Base-by-base conservation (phyloP, 1,140 invertebrate species). In the Oreohelix idahoensis region DNA sequence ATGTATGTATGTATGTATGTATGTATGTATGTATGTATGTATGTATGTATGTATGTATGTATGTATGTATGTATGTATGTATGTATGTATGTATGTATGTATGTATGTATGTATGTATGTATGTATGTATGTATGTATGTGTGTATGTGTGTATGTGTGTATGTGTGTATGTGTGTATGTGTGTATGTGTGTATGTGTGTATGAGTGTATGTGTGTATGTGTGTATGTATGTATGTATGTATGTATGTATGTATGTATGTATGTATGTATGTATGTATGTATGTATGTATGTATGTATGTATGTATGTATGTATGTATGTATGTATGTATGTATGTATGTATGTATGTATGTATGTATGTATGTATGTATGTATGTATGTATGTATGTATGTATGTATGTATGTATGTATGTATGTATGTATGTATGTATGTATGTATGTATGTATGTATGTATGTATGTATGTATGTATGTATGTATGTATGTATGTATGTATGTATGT, bases 211-310 rank as follows among this genome's bases (percentile, higher is more conserved):
- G n/a, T n/a, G n/a, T n/a, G n/a, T n/a, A n/a, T 69, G 63, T 69
- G 26, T 69, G 63, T 69, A 69, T 69, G 63, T 69, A 69, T 69
- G 63, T 35, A 69, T 69, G 63, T 69, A 69, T 69, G 63, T 69
- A 69, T 69, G 63, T 69, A 69, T 69, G 63, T 69, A 69, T 69
- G 63, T 69, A 69, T 69, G 63, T 69, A 69, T 69, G 63, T 69
- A 69, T 69, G 63, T 69, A 69, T 69, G 63, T 69, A 69, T 69
- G 63, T 69, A 69, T 69, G 63, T 69, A 69, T 69, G 63, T 69
- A 69, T 69, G 63, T 69, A 69, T 69, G 32, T 69, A 69, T 69
- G 63, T 69, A 69, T 69, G 63, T 69, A 69, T 69, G 63, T 69
- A 69, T 69, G 63, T 69, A 69, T 69, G 63, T 69, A 69, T 69